Conservation (phyloP, 2,888 invertebrate genomes). For the Melanostoma scalare region DNA sequence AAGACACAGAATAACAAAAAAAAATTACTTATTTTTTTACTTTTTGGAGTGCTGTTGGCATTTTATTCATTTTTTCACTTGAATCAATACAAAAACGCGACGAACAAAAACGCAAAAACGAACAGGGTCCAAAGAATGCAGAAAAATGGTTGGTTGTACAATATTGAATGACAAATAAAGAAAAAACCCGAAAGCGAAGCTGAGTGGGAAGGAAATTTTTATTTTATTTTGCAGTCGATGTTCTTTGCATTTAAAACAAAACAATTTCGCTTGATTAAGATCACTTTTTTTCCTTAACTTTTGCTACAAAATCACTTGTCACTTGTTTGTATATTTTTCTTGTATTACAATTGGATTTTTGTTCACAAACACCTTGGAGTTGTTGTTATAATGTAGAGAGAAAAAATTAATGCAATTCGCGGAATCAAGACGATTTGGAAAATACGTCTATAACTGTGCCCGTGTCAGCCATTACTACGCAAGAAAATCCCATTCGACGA, state of each 20-base stretch:
- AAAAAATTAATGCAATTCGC: constrained; percentile 44
- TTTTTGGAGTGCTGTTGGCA: neutral
- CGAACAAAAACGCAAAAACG: constrained; percentile 13
- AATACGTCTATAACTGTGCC: constrained; percentile 56
- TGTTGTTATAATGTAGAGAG: constrained; percentile 34
- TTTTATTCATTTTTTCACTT: constrained; percentile 31
- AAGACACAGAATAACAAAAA: constrained; percentile 25
- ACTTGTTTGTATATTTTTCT: neutral
- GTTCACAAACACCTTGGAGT: constrained; percentile 34
- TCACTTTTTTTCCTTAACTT: constrained; percentile 5
- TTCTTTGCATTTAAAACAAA: constrained; percentile 27
- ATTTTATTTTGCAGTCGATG: constrained; percentile 45
- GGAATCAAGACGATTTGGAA: constrained; percentile 49
- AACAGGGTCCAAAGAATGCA: constrained; percentile 3
- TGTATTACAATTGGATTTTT: constrained; percentile 4
- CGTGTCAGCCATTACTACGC: constrained; percentile 70
- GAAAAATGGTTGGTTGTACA: constrained; percentile 51
- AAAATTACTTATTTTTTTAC: constrained; percentile 23
- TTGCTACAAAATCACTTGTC: neutral
- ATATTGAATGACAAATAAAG: constrained; percentile 43
- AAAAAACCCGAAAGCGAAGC: constrained; percentile 19
- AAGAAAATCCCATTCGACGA: constrained; percentile 71
- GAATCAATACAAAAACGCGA: constrained; percentile 21
- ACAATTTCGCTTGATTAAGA: constrained; percentile 6
- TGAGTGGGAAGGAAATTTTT: constrained; percentile 35